Evolutionary conservation across 2,888 invertebrate genomes (phyloP).

Genomic region (Platerodrilus igneus): DNA sequence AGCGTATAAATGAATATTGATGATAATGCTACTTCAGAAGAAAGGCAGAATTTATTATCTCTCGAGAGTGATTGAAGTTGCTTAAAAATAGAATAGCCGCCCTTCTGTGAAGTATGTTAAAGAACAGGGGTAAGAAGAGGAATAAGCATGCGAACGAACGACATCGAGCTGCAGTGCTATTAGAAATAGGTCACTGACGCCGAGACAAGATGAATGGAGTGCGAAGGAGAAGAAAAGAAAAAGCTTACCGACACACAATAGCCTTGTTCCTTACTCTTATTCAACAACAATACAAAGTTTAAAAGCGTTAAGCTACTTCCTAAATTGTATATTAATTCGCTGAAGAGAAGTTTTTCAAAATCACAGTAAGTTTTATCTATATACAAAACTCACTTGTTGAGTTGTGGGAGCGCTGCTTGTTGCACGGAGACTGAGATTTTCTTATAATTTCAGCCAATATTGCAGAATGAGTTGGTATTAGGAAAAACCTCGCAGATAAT

Average conservation of each 20-base stretch:
- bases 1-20: slow-evolving; percentile 22
- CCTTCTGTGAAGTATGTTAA: slow-evolving; percentile 18
- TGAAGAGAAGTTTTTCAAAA: too few relatives aligned
- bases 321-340: slow-evolving; percentile 28
- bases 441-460: too few relatives aligned
- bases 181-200: slow-evolving; percentile 27
- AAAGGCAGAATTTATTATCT: slow-evolving; percentile 17
- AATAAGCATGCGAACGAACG: too few relatives aligned
- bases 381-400: too few relatives aligned
- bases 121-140: slow-evolving; percentile 17
- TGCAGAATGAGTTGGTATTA: too few relatives aligned
- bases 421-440: too few relatives aligned
- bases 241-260: slow-evolving; percentile 28
- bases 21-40: slow-evolving; percentile 10
- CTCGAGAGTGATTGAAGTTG: slow-evolving; percentile 21
- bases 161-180: slow-evolving; percentile 12
- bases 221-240: slow-evolving; percentile 30
- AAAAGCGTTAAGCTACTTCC: slow-evolving; percentile 28
- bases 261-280: slow-evolving; percentile 22
- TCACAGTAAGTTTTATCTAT: too few relatives aligned
- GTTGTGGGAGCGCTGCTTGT: too few relatives aligned
- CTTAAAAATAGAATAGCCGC: slow-evolving; percentile 20
- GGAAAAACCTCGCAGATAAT: too few relatives aligned
- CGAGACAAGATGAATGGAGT: slow-evolving; percentile 34
- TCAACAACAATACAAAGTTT: slow-evolving; percentile 27